A percentile compares a stretch with the other conserved stretches of the same genome.
These are phyloP conservation scores for Smutsia gigantea DNA, from an alignment of 2,797 vertebrate genomes.

Conservation along the genomic window DNA sequence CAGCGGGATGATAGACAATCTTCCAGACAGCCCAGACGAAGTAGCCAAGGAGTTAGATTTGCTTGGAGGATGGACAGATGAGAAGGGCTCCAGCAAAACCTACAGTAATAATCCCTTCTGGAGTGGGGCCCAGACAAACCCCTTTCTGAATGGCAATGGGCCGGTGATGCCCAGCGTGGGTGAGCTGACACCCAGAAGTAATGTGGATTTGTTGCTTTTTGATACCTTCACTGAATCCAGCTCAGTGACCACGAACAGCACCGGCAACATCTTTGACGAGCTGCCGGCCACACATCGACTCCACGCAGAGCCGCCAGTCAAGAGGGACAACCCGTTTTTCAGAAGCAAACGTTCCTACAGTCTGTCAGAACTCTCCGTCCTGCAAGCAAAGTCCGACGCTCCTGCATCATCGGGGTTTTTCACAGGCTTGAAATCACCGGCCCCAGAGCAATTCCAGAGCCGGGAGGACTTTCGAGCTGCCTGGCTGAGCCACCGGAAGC, in stretches of 20 bases:
- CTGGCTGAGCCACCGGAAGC: constrained; percentile 96
- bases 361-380: constrained; percentile 95
- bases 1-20: constrained; percentile 95
- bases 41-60: constrained; percentile 92
- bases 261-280: constrained; percentile 87
- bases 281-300: constrained; percentile 82
- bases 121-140: constrained; percentile 90
- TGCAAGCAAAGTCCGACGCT: constrained; percentile 92
- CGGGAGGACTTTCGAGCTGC: constrained; percentile 96
- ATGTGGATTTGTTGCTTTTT: constrained; percentile 92
- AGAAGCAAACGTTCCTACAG: constrained; percentile 97
- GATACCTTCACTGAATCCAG: constrained; percentile 83
- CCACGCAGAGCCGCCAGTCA: constrained; percentile 80
- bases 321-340: constrained; percentile 94
- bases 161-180: constrained; percentile 81
- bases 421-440: constrained; percentile 93
- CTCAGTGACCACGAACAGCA: constrained; percentile 84
- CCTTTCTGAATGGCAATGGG: constrained; percentile 88
- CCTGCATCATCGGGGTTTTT: constrained; percentile 90
- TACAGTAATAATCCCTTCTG: constrained; percentile 91
- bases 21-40: constrained; percentile 92
- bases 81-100: constrained; percentile 80
- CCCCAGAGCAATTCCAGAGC: constrained; percentile 97
- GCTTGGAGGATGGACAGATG: constrained; percentile 89
- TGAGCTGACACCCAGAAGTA: constrained; percentile 79